A percentile compares a stretch with the other conserved stretches of the same genome.
Conservation (phyloP, 2,797 vertebrate genomes). For the Anguilla megastoma region DNA sequence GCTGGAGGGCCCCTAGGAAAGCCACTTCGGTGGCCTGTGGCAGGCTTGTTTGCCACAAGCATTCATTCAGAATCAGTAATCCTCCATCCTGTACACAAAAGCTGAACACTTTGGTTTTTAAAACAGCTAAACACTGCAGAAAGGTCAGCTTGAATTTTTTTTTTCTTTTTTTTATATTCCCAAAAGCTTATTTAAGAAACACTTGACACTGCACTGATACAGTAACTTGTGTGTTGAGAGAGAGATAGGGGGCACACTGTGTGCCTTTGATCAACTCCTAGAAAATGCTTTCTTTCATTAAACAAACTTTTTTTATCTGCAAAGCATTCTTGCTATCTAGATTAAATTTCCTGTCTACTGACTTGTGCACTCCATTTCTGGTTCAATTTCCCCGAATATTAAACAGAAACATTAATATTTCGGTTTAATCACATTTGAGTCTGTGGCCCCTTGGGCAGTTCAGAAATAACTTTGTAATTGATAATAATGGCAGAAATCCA, state of each 20-base stretch:
- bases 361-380: not conserved
- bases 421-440: not conserved
- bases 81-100: too few relatives aligned
- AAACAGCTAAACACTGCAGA: too few relatives aligned
- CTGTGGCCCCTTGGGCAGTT: not conserved
- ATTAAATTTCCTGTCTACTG: not conserved
- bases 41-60: too few relatives aligned
- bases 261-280: not conserved
- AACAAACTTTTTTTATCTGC: not conserved
- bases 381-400: conserved; percentile 1
- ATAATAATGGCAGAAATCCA: not conserved
- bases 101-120: too few relatives aligned
- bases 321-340: not conserved
- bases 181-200: too few relatives aligned
- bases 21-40: too few relatives aligned
- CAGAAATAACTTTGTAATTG: not conserved
- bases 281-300: not conserved
- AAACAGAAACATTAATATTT: conserved; percentile 3
- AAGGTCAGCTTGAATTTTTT: too few relatives aligned
- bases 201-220: too few relatives aligned
- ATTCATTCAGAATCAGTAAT: too few relatives aligned
- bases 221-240: not conserved
- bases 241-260: not conserved
- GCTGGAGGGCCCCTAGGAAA: too few relatives aligned
- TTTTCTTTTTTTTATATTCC: too few relatives aligned